Base-by-base conservation (phyloP, 2,888 invertebrate species). In the Pecten maximus region DNA sequence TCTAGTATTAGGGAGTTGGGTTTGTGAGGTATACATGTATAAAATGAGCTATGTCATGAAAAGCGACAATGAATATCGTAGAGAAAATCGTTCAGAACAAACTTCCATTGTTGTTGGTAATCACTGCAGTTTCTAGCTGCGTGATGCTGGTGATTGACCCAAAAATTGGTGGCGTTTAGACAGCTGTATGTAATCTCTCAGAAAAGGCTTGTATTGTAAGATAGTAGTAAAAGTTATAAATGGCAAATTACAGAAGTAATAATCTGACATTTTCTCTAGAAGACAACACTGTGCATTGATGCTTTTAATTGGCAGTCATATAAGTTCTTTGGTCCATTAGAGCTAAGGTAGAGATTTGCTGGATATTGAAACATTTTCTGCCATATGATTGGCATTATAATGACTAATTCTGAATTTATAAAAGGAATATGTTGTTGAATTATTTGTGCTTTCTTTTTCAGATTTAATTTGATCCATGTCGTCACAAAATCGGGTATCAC, bases 391-490 rank as follows among this genome's bases (percentile, higher is more conserved):
- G n/a, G n/a, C n/a, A n/a, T n/a, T n/a, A n/a, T n/a, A n/a, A n/a
- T n/a, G n/a, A n/a, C n/a, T n/a, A n/a, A n/a, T n/a, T 44, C 44
- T 44, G 44, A 44, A 6, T 44, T 44, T 44, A 44, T 44, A 44
- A 44, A 44, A 10, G 6, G 44, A 44, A 44, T 44, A 44, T 10
- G 44, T 10, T 28, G 60, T 74, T 35, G 3, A 74, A 35, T 28
- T 12, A 28, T 74, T 19, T 74, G 35, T 44, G 15, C 35, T 28
- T 74, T 74, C 28, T 74, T 74, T 74, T 74, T 74, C 74, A 74
- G 74, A 74, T 74, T 74, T 74, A 35, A 74, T 74, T 28, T 74
- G 35, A 74, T 74, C 74, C 28, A 74, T 74, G 74, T 74, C 74
- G 12, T 74, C 74, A 35, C 74, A 74, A 35, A 74, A 74, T 74